These are phyloP conservation scores for Margarornis squamiger DNA, from an alignment of 2,797 vertebrate genomes.

Conservation along the genomic window DNA sequence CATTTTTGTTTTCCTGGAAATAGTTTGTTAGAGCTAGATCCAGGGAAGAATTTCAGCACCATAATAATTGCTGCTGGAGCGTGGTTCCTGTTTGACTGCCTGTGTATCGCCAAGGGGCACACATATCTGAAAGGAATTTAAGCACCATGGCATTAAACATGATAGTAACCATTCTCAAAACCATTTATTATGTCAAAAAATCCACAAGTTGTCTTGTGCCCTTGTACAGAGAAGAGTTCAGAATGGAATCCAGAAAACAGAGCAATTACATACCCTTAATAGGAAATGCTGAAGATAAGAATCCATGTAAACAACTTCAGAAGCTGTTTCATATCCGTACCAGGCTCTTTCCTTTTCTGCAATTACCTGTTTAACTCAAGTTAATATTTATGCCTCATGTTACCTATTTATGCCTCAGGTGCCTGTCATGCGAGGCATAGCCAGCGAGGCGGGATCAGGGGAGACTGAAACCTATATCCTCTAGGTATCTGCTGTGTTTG, in stretches of 20 bases:
- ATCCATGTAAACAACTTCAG: background rate
- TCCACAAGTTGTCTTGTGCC: background rate
- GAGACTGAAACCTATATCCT: background rate
- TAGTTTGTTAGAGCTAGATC: background rate
- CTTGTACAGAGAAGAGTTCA: background rate
- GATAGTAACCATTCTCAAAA: background rate
- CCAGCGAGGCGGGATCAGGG: background rate
- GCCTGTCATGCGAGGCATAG: background rate
- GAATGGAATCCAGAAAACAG: background rate
- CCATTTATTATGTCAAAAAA: background rate
- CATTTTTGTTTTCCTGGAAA: background rate
- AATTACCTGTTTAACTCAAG: background rate
- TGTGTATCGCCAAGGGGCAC: background rate
- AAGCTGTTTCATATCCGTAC: background rate
- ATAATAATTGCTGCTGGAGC: background rate
- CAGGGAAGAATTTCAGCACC: background rate
- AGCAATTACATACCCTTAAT: background rate
- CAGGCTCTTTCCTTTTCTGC: background rate
- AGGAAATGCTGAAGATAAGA: background rate
- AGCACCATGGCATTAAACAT: fast-evolving
- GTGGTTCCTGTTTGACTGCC: background rate
- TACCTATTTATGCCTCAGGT: background rate
- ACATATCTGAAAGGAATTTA: background rate
- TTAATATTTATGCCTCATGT: background rate
- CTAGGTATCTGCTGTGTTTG: background rate